A percentile compares a stretch with the other conserved stretches of the same genome.
Conservation (phyloP, 2,888 invertebrate genomes). For the Pristionchus arcanus region DNA sequence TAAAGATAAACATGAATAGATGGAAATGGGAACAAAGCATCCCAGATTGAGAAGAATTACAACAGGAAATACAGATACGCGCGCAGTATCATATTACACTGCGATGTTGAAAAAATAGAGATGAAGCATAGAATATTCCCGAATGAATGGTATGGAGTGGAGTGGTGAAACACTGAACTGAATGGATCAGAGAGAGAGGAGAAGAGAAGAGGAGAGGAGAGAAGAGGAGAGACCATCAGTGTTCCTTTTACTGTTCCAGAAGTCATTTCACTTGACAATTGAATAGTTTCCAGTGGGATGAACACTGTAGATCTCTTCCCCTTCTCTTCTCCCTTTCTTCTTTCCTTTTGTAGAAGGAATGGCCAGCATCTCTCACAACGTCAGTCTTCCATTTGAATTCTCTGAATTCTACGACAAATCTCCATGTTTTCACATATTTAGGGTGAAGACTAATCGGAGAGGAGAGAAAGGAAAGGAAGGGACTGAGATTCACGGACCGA, state of each 20-base stretch:
- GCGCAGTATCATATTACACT: neutral
- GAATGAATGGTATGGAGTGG: neutral
- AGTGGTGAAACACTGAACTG: neutral
- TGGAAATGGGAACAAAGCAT: neutral
- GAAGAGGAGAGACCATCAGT: neutral
- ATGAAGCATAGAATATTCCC: neutral
- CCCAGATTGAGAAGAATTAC: neutral
- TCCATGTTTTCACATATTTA: conserved; percentile 25
- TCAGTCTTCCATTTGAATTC: conserved; percentile 5
- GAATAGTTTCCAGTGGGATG: neutral
- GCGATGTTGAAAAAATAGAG: neutral
- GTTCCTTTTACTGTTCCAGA: neutral
- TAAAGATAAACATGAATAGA: neutral
- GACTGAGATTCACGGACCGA: conserved; percentile 12
- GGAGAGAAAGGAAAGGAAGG: neutral
- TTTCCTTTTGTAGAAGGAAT: neutral
- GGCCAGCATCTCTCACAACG: neutral
- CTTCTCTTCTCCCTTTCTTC: neutral
- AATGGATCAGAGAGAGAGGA: neutral
- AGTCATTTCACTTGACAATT: neutral
- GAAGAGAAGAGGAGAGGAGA: neutral
- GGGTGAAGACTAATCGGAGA: conserved; percentile 19
- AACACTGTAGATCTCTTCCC: neutral
- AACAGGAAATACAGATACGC: neutral
- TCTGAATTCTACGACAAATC: neutral